These are phyloP conservation scores for Chalcis sispes DNA, from an alignment of 2,888 invertebrate genomes.

Conservation along the genomic window DNA sequence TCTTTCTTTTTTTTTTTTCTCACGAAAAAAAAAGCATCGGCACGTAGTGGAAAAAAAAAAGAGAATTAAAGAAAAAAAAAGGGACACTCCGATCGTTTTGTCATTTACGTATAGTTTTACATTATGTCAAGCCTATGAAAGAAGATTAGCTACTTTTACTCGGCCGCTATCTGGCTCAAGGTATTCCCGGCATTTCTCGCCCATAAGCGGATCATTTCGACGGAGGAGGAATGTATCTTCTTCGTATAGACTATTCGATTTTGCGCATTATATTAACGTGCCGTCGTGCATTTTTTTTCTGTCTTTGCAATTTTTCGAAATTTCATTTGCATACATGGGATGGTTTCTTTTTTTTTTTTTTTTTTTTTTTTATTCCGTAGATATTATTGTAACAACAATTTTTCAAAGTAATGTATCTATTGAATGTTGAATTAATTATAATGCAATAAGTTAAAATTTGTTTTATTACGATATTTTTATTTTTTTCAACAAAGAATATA, in stretches of 20 bases:
- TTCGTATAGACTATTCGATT: constrained; percentile 2
- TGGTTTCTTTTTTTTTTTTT: too few species aligned
- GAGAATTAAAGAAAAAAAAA: not conserved
- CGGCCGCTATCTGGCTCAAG: constrained; percentile 51
- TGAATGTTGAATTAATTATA: too few species aligned
- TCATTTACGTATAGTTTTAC: constrained; percentile 12
- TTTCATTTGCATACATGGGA: too few species aligned
- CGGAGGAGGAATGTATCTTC: not conserved
- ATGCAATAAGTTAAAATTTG: too few species aligned
- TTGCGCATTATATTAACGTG: not conserved
- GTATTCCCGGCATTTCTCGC: constrained; percentile 35
- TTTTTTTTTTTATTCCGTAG: not conserved
- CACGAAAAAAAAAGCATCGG: too few species aligned
- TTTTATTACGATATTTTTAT: too few species aligned
- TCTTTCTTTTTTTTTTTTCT: not conserved
- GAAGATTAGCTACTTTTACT: constrained; percentile 54
- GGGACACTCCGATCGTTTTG: not conserved
- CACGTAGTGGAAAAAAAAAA: too few species aligned
- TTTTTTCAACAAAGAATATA: too few species aligned
- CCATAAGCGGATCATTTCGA: constrained; percentile 48
- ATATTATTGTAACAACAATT: too few species aligned
- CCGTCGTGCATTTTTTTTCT: too few species aligned
- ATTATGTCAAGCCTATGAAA: constrained; percentile 29
- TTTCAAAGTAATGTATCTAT: too few species aligned
- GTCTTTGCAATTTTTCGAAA: not conserved